Conservation (phyloP, 2,113 vertebrate species). For the Progne subis region DNA sequence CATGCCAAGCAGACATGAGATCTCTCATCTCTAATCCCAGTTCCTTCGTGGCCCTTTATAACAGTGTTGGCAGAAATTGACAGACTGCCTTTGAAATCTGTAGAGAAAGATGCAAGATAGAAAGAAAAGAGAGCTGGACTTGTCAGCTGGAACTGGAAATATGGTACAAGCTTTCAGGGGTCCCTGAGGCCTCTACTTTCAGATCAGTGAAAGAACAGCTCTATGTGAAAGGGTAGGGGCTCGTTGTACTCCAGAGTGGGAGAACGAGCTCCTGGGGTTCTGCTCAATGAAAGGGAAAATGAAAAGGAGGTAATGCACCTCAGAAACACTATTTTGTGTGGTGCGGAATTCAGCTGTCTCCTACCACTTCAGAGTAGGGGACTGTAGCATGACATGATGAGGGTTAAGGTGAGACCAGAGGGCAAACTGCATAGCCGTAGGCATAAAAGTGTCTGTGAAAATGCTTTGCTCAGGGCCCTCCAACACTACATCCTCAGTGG, state of each 20-base stretch:
- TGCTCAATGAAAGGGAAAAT: conserved; percentile 34
- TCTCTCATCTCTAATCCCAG: neutral
- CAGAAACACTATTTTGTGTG: neutral
- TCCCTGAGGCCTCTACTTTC: conserved; percentile 38
- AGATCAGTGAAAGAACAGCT: conserved; percentile 11
- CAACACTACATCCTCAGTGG: neutral
- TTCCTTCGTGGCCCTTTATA: neutral
- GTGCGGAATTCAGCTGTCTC: neutral
- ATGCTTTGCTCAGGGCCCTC: neutral
- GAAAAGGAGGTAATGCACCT: neutral
- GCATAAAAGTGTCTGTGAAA: conserved; percentile 2
- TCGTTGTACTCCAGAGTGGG: neutral
- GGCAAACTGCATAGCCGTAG: neutral
- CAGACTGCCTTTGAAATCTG: conserved; percentile 30
- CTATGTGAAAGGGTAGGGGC: neutral
- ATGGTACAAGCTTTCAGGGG: neutral
- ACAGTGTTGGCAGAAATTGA: neutral
- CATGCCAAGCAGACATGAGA: neutral
- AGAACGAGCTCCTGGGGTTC: conserved; percentile 34
- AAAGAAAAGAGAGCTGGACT: conserved; percentile 37
- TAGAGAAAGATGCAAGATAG: neutral
- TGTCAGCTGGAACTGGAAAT: conserved; percentile 26
- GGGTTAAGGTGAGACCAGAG: conserved; percentile 23
- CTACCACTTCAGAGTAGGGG: neutral
- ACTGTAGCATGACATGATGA: neutral